A percentile compares a stretch with the other conserved stretches of the same genome.
phyloP scores from a whole-genome alignment of 2,888 invertebrate genomes.

The Eucriotettix oculatus region DNA sequence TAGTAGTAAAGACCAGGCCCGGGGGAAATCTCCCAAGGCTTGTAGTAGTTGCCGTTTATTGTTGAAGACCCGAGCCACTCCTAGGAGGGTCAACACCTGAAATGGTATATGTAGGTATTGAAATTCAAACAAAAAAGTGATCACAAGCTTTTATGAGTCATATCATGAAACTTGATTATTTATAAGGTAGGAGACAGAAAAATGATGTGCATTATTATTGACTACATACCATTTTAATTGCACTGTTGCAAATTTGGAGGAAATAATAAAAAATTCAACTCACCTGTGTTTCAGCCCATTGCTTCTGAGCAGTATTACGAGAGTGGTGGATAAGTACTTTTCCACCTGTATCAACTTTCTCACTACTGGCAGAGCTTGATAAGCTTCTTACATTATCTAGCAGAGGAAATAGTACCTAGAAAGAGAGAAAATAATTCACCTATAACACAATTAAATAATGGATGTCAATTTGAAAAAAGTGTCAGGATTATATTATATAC shows the following conservation, averaged over 20 bases:
- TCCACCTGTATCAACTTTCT: conserved; percentile 74
- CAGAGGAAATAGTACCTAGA: conserved; percentile 75
- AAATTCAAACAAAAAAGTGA: neutral
- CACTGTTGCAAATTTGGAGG: too few species aligned
- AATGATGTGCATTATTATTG: too few species aligned
- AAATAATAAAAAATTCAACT: neutral
- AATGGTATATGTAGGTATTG: conserved; percentile 5
- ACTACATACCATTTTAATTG: too few species aligned
- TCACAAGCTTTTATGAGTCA: too few species aligned
- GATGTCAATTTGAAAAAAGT: neutral
- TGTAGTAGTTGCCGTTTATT: conserved; percentile 73
- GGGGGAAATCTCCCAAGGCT: conserved; percentile 74
- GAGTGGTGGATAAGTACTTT: conserved; percentile 97
- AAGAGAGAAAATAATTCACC: conserved; percentile 2
- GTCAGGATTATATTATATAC: too few species aligned
- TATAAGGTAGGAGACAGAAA: too few species aligned
- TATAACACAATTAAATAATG: neutral
- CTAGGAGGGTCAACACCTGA: conserved; percentile 69
- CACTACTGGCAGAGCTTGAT: conserved; percentile 32
- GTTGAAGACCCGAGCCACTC: conserved; percentile 86
- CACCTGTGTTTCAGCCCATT: conserved; percentile 96
- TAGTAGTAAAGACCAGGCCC: conserved; percentile 84
- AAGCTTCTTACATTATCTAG: conserved; percentile 69
- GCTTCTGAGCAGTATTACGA: conserved; percentile 95
- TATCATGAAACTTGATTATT: too few species aligned